Conservation (phyloP, 2,797 vertebrate species). For the Pangasius mekongensis region DNA sequence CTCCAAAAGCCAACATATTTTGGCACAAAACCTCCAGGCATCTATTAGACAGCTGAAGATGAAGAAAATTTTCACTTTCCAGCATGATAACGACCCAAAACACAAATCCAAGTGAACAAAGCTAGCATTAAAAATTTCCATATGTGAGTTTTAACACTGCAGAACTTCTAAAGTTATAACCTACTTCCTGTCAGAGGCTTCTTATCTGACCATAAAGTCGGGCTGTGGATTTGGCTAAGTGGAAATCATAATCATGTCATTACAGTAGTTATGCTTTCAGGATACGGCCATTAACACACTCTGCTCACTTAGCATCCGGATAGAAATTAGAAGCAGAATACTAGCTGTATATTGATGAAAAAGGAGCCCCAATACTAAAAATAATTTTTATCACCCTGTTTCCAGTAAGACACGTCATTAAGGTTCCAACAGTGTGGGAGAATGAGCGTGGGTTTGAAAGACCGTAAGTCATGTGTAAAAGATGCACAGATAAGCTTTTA, state of each 20-base stretch:
- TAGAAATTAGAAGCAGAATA: neutral
- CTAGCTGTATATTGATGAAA: neutral
- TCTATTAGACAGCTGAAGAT: neutral
- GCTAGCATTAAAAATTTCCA: neutral
- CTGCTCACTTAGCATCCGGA: neutral
- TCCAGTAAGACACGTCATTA: neutral
- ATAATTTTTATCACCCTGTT: neutral
- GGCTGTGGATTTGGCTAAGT: neutral
- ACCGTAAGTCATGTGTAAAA: neutral
- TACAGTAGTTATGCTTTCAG: neutral
- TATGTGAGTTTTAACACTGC: neutral
- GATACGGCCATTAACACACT: neutral
- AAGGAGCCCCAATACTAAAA: neutral
- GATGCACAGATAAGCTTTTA: slow-evolving; percentile 2
- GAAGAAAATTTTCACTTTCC: neutral
- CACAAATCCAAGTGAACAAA: neutral
- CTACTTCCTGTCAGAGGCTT: neutral
- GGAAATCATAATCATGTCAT: neutral
- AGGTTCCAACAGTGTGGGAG: neutral
- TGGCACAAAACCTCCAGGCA: neutral
- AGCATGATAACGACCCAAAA: neutral
- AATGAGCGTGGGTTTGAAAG: neutral
- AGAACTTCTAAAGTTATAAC: neutral
- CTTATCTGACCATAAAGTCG: neutral
- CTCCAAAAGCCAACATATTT: neutral